Evolutionary conservation across 1,140 invertebrate genomes (phyloP).

Genomic region (Muscidifurax raptorellus): DNA sequence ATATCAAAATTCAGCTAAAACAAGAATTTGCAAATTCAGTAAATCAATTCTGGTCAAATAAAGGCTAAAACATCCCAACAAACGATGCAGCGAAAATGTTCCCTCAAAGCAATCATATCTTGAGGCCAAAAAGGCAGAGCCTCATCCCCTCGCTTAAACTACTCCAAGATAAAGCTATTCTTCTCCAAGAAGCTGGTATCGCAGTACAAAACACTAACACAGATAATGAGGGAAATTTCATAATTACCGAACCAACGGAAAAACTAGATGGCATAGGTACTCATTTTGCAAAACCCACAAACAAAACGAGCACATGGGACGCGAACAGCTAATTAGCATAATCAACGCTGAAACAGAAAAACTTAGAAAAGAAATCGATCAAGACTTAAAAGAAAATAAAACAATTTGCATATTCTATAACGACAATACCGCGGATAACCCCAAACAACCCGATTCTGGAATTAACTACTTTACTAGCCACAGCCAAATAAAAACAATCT

Average conservation of each 20-base stretch:
- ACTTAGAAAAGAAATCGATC: background rate
- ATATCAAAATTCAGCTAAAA: background rate
- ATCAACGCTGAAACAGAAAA: background rate
- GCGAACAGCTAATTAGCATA: background rate
- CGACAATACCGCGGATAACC: background rate
- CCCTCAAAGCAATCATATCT: constrained; percentile 19
- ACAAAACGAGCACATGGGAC: background rate
- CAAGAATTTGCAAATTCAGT: constrained; percentile 2
- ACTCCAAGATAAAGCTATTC: background rate
- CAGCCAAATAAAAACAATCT: background rate
- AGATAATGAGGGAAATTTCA: background rate
- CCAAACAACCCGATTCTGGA: background rate
- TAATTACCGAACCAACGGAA: background rate
- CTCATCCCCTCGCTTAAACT: background rate
- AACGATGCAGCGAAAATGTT: background rate
- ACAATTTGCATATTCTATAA: background rate
- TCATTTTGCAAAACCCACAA: background rate
- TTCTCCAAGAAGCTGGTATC: background rate
- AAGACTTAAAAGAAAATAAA: background rate
- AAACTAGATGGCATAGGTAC: background rate
- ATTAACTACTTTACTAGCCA: background rate
- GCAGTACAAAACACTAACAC: background rate
- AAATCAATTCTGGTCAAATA: background rate
- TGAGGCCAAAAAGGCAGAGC: background rate
- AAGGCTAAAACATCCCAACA: background rate